phyloP scores from a whole-genome alignment of 2,797 vertebrate species.

The Threskiornis aethiopicus region DNA sequence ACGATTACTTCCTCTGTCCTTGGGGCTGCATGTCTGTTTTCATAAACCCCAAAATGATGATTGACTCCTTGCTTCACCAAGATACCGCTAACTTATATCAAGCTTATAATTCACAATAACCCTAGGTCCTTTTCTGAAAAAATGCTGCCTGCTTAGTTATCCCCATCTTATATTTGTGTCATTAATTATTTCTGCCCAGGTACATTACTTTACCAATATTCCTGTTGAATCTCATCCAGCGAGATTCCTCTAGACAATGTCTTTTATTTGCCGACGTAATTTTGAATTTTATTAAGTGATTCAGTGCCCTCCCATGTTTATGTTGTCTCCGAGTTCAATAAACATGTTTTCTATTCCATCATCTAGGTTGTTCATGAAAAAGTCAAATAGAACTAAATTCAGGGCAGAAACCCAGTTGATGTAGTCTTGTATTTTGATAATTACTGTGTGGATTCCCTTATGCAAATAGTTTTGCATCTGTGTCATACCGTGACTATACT shows the following conservation, averaged over 20 bases:
- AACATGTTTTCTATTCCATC: slow-evolving; percentile 8
- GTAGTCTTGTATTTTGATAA: not conserved
- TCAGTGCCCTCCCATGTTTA: not conserved
- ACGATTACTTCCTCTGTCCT: not conserved
- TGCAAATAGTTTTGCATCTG: not conserved
- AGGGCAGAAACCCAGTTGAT: not conserved
- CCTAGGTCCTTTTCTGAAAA: not conserved
- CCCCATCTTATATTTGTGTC: not conserved
- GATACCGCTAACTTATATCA: not conserved
- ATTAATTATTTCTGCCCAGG: not conserved
- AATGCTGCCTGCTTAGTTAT: not conserved
- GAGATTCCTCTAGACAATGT: not conserved
- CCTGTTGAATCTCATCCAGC: not conserved
- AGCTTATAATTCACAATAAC: not conserved
- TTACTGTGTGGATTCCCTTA: not conserved
- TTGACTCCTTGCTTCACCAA: not conserved
- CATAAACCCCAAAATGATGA: not conserved
- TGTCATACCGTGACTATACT: not conserved
- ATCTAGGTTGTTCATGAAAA: slow-evolving; percentile 5
- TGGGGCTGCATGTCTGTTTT: not conserved
- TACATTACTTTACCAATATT: not conserved
- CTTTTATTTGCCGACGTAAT: not conserved
- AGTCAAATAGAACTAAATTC: not conserved
- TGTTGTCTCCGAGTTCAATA: slow-evolving; percentile 2
- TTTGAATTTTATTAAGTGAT: slow-evolving; percentile 2